Evolutionary conservation across 2,797 vertebrate species (phyloP), one percentile per base, ranked within the genome.

Genomic region (Eurystomus glaucurus): DNA sequence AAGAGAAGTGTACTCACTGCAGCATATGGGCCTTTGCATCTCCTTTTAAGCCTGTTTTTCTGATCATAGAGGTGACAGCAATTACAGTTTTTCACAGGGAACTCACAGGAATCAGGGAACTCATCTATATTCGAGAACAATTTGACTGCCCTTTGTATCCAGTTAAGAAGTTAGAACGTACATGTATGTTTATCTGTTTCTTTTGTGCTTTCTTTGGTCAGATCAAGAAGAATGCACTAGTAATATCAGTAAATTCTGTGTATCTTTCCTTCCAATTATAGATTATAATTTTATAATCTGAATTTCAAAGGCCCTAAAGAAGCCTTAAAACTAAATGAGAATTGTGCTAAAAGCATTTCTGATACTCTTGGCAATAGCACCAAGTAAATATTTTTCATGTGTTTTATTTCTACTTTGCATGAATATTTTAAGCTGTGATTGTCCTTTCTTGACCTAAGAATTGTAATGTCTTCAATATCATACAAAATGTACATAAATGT

Each of bases 361-460:
- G 52, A 48, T 90, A 68, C 35, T 55, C n/a, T 65, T 88, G 58
- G 21, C 54, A 39, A 18, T 50, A 55, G 18, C 31, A 18, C 78
- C 52, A 68, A 74, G 66, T 84, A 90, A 93, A 85, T 95, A 92
- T 62, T 90, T 93, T 87, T 58, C 39, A 14, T 75, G 55, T 66
- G 39, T 70, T 81, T 54, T 66, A 8, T 81, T 95, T 88, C n/a
- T 23, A 29, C 28, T 78, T 87, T 18, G 5, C 9, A 7, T 81
- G 5, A 50, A 22, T 78, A 74, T 81, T 81, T 70, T 62, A 74
- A 74, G 6, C 10, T 74, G 28, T 46, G 29, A 51, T 78, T 90
- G 22, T 90, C 35, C n/a, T 84, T 23, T 83, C 43, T 52, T 68
- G 79, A 82, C 45, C n/a, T 55, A 72, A 55, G 54, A 23, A 69